Conservation (phyloP, 2,888 invertebrate species). For the Cheilosia vulpina region DNA sequence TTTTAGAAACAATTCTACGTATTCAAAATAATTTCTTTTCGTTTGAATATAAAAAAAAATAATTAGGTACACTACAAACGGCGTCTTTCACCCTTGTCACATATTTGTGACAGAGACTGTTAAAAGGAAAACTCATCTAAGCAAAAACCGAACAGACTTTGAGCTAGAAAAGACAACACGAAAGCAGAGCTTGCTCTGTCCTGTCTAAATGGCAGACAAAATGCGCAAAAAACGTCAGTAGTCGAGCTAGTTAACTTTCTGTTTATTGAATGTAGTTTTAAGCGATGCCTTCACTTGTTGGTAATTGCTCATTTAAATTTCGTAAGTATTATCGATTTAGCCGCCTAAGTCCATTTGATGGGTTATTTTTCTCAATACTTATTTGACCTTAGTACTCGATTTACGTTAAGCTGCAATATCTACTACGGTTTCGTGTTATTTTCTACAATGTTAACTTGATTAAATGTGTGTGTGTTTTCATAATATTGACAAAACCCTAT, state of each 20-base stretch:
- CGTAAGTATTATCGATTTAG: slow-evolving; percentile 35
- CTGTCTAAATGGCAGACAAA: too few species aligned
- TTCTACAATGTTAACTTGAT: slow-evolving; percentile 15
- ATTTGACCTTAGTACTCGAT: slow-evolving; percentile 1
- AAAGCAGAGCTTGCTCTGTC: too few species aligned
- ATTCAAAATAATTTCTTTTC: too few species aligned
- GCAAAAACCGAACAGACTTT: too few species aligned
- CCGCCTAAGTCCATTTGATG: not conserved
- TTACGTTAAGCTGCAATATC: slow-evolving; percentile 6
- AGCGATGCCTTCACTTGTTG: not conserved
- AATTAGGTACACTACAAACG: too few species aligned
- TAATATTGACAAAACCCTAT: slow-evolving; percentile 15
- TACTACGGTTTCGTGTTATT: slow-evolving; percentile 26
- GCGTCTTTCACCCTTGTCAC: too few species aligned
- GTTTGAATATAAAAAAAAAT: too few species aligned
- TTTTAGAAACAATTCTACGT: too few species aligned
- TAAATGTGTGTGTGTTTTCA: slow-evolving; percentile 2
- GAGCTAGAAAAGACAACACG: too few species aligned
- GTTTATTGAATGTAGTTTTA: not conserved
- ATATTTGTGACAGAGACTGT: too few species aligned
- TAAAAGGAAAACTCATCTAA: too few species aligned
- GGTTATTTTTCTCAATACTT: slow-evolving; percentile 16
- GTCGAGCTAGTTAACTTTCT: not conserved
- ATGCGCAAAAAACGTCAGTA: not conserved
- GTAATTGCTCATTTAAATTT: slow-evolving; percentile 9